Evolutionary conservation across 2,797 vertebrate species (phyloP).

Genomic region (Lithobates pipiens): DNA sequence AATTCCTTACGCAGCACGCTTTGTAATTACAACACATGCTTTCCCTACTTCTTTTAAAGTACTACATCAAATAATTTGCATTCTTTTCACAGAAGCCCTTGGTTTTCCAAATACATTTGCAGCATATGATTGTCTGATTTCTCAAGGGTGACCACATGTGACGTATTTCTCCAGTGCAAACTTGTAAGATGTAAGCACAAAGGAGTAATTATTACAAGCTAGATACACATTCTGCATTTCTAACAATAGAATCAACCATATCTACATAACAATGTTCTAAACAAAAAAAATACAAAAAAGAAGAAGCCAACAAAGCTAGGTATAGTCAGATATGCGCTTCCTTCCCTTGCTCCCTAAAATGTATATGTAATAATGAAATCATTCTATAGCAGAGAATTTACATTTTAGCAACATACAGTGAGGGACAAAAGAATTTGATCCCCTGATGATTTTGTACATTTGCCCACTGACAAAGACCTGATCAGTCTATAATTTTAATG

Average conservation of each 20-base stretch:
- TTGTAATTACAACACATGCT: constrained; percentile 1
- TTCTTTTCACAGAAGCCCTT: neutral
- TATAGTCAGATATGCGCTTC: too few species aligned
- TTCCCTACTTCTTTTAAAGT: constrained; percentile 15
- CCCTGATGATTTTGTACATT: too few species aligned
- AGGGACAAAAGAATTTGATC: too few species aligned
- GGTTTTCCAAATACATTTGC: neutral
- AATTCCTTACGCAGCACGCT: constrained; percentile 24
- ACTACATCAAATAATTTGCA: constrained; percentile 15
- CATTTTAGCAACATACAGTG: too few species aligned
- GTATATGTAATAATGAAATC: too few species aligned
- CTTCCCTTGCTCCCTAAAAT: too few species aligned
- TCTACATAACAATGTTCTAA: constrained; percentile 6
- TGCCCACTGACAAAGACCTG: too few species aligned
- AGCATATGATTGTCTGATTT: constrained; percentile 1
- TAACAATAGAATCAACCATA: neutral
- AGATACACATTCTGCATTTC: neutral
- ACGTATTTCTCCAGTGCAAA: neutral
- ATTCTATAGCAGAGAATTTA: too few species aligned
- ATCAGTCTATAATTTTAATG: too few species aligned
- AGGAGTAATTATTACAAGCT: constrained; percentile 18
- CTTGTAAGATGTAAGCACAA: constrained; percentile 6
- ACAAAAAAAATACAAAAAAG: neutral
- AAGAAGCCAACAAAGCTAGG: too few species aligned
- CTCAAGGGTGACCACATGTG: neutral